A percentile compares a stretch with the other conserved stretches of the same genome.
Evolutionary conservation across 1,140 invertebrate species (phyloP).

Genomic region (Meloidogyne exigua): DNA sequence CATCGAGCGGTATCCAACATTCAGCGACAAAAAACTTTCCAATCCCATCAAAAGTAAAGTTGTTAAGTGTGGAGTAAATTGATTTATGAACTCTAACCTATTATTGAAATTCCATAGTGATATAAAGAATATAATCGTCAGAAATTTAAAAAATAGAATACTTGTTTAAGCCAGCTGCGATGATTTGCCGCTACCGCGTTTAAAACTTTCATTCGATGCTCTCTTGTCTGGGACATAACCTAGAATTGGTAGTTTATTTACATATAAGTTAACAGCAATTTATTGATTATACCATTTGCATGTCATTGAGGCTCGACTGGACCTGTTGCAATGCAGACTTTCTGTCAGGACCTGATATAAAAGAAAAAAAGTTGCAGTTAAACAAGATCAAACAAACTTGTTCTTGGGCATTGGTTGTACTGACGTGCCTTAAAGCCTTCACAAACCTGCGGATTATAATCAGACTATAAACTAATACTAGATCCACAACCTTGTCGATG

Average conservation of each 20-base stretch:
- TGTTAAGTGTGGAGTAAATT: constrained; percentile 75
- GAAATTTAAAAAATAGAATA: constrained; percentile 23
- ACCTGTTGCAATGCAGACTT: constrained; percentile 52
- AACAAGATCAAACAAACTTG: constrained; percentile 34
- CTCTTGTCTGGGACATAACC: constrained; percentile 68
- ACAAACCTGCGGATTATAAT: constrained; percentile 31
- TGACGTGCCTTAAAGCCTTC: constrained; percentile 63
- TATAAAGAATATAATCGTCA: background rate
- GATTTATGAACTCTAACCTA: constrained; percentile 66
- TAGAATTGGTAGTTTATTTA: background rate
- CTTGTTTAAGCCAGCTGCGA: constrained; percentile 59
- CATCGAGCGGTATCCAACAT: constrained; percentile 91
- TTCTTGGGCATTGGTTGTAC: constrained; percentile 62
- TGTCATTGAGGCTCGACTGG: constrained; percentile 54
- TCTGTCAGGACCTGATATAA: constrained; percentile 42
- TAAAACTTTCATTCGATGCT: constrained; percentile 60
- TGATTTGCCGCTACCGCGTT: constrained; percentile 61
- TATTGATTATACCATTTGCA: constrained; percentile 40
- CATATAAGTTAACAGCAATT: background rate
- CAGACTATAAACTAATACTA: background rate
- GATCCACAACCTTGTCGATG: background rate
- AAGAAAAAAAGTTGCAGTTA: background rate
- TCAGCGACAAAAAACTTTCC: constrained; percentile 94
- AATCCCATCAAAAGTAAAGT: constrained; percentile 71
- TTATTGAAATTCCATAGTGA: background rate